Evolutionary conservation across 2,113 vertebrate genomes (phyloP).

Genomic region (Phyllostomus hastatus): DNA sequence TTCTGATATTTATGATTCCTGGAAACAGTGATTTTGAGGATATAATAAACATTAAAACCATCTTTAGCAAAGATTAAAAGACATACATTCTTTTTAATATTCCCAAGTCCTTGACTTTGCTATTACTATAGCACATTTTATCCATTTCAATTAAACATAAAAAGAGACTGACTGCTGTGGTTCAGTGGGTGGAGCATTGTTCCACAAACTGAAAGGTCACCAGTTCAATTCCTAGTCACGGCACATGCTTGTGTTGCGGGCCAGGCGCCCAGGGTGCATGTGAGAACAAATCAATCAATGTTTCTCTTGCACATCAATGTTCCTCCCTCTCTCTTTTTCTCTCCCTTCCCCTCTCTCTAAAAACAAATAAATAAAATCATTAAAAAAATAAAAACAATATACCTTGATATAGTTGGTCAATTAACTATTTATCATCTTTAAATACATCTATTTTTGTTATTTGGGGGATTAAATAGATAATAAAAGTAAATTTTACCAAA

Average conservation of each 20-base stretch:
- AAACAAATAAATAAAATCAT: not conserved
- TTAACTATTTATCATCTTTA: not conserved
- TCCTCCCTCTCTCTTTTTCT: no score
- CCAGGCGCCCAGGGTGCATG: no score
- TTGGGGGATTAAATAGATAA: not conserved
- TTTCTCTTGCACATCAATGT: no score
- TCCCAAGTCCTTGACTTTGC: not conserved
- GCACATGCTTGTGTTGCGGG: no score
- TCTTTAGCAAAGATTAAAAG: not conserved
- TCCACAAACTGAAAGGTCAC: no score
- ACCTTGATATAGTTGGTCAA: not conserved
- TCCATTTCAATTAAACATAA: not conserved
- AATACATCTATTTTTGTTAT: not conserved
- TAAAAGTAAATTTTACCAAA: not conserved
- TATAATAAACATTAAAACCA: not conserved
- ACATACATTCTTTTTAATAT: not conserved
- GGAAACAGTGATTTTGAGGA: no score
- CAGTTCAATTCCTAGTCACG: no score
- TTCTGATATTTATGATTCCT: no score
- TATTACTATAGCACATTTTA: not conserved
- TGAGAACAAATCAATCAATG: no score
- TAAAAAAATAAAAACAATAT: not conserved
- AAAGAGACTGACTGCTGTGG: not conserved
- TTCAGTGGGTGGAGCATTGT: no score
- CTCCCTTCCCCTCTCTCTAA: no score